Evolutionary conservation across 2,888 invertebrate species (phyloP), one percentile per base, ranked within the genome.

Genomic region (Galeruca laticollis): DNA sequence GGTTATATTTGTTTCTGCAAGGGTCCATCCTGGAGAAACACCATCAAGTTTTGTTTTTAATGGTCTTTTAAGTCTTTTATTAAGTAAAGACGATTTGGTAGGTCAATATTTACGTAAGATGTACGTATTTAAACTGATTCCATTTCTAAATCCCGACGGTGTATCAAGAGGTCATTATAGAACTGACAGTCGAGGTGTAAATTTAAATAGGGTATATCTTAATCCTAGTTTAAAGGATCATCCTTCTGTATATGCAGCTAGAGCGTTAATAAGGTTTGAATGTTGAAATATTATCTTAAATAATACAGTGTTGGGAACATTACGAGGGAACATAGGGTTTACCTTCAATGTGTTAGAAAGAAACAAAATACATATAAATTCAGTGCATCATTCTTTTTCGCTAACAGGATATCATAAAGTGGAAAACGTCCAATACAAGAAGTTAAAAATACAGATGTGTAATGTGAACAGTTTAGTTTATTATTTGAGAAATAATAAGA

Each of bases 11-110:
- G 86, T 97, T 79, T 95, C 94, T 70, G 95, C 96, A 4, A 88
- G 97, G 71, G 96, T 97, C 61, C 97, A 97, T 85, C 96, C 96
- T 13, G 96, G 96, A 1, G 97, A 97, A 86, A 96, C 96, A 0
- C 96, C 96, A 1, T 94, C 95, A 1, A 95, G 94, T 84, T 95
- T 94, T 86, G 96, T 96, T 13, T 91, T 96, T 84, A 95, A 96
- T 84, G 97, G 97, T 0, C 91, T 96, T 79, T 86, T 97, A 8
- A 93, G 94, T 82, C 90, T 95, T 54, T 86, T 97, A 51, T 84
- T 96, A 18, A 90, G 88, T 70, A 88, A 91, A 35, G 91, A 92
- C 70, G 96, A 96, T 83, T 90, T 91, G 0, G 88, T 94, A 66
- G 95, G 95, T 20, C 87, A 90, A 62, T 87, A 89, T 68, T 86